These are phyloP conservation scores for Sinocyclocheilus anophthalmus DNA, from an alignment of 2,113 vertebrate species.

Conservation along the genomic window DNA sequence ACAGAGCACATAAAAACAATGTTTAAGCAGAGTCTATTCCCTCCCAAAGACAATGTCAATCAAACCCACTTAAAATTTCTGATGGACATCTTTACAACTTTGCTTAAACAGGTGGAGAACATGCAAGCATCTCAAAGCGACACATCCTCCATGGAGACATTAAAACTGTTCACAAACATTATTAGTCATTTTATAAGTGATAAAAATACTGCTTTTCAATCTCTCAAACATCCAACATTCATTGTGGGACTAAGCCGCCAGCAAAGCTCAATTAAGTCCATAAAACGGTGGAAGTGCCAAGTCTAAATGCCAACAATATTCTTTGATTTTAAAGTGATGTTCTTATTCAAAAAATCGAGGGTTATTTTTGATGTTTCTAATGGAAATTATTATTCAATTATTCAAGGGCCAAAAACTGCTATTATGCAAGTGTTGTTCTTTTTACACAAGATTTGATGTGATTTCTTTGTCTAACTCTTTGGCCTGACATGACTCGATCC, in stretches of 20 bases:
- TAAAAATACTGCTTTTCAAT: not conserved
- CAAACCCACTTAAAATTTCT: slow-evolving; percentile 62
- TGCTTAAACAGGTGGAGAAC: slow-evolving; percentile 33
- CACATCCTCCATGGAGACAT: not conserved
- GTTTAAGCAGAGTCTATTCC: slow-evolving; percentile 88
- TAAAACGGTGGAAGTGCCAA: not conserved
- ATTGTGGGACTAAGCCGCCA: not conserved
- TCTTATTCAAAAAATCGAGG: not conserved
- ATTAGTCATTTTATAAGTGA: not conserved
- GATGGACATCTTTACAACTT: slow-evolving; percentile 24
- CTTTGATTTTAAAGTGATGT: not conserved
- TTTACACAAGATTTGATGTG: slow-evolving; percentile 10
- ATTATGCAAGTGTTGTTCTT: not conserved
- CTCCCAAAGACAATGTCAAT: slow-evolving; percentile 88
- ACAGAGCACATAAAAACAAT: slow-evolving; percentile 84
- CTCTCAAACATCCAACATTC: not conserved
- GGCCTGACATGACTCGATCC: not conserved
- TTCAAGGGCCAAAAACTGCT: not conserved
- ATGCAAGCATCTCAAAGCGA: not conserved
- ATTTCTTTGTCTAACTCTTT: slow-evolving; percentile 20
- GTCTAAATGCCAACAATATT: not conserved
- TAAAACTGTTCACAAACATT: not conserved
- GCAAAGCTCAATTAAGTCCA: not conserved
- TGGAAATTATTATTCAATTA: not conserved
- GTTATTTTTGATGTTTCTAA: not conserved